Evolutionary conservation across 1,140 invertebrate genomes (phyloP), one percentile per base, ranked within the genome.

Genomic region (Nephotettix cincticeps): DNA sequence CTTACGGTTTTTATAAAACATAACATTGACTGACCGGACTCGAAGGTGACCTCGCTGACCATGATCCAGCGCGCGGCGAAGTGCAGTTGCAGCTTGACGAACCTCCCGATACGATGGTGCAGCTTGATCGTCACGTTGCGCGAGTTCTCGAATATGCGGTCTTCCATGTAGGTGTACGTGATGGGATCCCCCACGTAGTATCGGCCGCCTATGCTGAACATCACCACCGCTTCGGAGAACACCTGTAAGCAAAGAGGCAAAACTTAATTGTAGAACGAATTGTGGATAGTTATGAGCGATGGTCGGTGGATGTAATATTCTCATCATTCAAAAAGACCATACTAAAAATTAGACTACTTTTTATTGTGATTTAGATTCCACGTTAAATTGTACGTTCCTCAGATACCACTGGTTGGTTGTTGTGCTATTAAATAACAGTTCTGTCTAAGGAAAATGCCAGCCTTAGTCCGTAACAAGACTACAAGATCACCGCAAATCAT

Each of bases 11-110:
- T 4, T 51, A 9, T n/a, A 51, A 6, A 4, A 51, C 13, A 1
- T 56, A 9, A 19, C 9, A 28, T 19, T 17, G 65, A 78, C 83
- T 87, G 75, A 91, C 90, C 89, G 14, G 91, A 93, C 76, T 92
- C 89, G 76, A 93, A 93, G 3, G 88, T 88, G 54, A 96, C 86
- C 83, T 97, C 95, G 80, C 93, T 94, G 75, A 97, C 87, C 80
- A 97, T 89, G 72, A 97, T 93, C 94, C 94, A 97, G 68, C 88
- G 85, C 1, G 92, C 86, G 4, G 93, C 89, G 81, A 96, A 97
- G 74, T 87, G 87, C 14, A 96, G 82, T 75, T 90, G 88, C n/a
- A 96, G 84, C 75, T 92, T 92, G 28, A 96, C 88, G 82, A 90
- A 94, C 77, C 87, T 86, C 2, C 92, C 94, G 29, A 96, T 86